Evolutionary conservation across 1,140 invertebrate genomes (phyloP), one percentile per base, ranked within the genome.

Genomic region (Anagrus nilaparvatae): DNA sequence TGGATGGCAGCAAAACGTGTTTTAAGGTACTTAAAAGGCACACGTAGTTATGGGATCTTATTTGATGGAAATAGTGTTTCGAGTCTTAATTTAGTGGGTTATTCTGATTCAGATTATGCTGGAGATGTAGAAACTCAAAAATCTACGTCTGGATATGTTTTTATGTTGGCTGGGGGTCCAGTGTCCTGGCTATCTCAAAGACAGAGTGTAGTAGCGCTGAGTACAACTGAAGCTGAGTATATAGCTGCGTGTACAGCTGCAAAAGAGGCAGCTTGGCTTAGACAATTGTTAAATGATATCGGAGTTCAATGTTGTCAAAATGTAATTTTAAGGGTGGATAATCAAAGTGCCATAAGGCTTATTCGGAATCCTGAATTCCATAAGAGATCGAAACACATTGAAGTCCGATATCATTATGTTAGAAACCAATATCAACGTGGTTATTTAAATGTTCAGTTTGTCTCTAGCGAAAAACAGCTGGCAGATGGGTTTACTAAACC

Each of bases 151-250:
- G 39, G 43, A 14, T 42, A 27, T 36, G 17, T 43, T 3, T 40
- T 35, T 25, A 31, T 36, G 1, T 18, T 45, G 10, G 23, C 21
- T 31, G 17, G 27, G 38, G 44, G 44, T 9, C 40, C 40, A 12
- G 21, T 49, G 4, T 20, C 34, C 1, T 49, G 47, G 47, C 14
- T 10, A 4, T 43, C 47, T 5, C 39, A 43, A 16, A 20, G 44
- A n/a, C 47, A 49, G n/a, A n/a, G n/a, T n/a, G n/a, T n/a, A n/a
- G n/a, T n/a, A n/a, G n/a, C n/a, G n/a, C 16, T 48, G 16, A 48
- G 42, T 27, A 44, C 61, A n/a, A 70, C 64, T 31, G 67, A 73
- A 46, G 61, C 67, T 5, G 69, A 73, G 47, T 72, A 70, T 47
- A 55, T 71, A 12, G 60, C 64, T 43, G 60, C 2, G 48, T 56